Evolutionary conservation across 2,113 vertebrate species (phyloP).

Genomic region (Suricata suricatta): DNA sequence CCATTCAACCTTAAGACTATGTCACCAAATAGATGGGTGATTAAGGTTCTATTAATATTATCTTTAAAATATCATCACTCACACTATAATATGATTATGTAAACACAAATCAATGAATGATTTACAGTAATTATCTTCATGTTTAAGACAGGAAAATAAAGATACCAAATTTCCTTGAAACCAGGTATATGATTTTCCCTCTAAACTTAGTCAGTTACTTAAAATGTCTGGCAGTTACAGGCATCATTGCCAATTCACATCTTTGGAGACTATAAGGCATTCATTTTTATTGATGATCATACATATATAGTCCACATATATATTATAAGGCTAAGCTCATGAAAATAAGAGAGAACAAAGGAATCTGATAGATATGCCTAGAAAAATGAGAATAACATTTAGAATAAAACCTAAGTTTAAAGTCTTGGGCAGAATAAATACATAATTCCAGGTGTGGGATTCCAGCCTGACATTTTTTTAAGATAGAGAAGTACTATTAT

Average conservation of each 20-base stretch:
- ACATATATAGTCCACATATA: background rate
- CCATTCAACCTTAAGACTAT: background rate
- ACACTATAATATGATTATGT: background rate
- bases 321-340: background rate
- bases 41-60: background rate
- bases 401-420: background rate
- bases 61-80: background rate
- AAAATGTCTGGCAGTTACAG: background rate
- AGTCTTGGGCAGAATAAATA: slow-evolving; percentile 13
- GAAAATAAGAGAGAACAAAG: slow-evolving; percentile 20
- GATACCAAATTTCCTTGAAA: background rate
- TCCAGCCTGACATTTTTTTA: slow-evolving; percentile 28
- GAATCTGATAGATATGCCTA: background rate
- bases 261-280: background rate
- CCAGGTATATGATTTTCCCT: background rate
- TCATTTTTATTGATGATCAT: background rate
- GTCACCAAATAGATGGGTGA: background rate
- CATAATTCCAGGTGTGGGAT: background rate
- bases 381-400: slow-evolving; percentile 4
- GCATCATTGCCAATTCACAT: background rate
- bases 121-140: background rate
- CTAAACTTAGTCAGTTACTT: background rate
- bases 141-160: background rate
- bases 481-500: background rate
- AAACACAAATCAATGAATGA: background rate